Evolutionary conservation across 2,888 invertebrate genomes (phyloP).

Genomic region (Allacma fusca): DNA sequence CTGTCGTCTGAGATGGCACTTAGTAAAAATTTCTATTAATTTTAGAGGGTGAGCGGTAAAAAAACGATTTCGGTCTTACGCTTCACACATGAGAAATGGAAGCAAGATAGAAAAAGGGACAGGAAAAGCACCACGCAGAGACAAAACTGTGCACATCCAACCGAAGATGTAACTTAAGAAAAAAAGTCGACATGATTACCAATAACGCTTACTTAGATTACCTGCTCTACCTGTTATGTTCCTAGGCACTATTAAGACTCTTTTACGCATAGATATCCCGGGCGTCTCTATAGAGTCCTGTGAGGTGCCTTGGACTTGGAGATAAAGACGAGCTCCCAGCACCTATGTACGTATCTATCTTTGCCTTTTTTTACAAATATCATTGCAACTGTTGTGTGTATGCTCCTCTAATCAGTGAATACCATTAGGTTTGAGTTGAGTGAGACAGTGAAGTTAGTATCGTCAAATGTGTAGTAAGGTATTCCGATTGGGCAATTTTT

Average conservation of each 20-base stretch:
- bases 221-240: neutral
- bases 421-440: neutral
- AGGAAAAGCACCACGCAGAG: constrained; percentile 54
- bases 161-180: constrained; percentile 21
- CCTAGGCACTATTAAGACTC: too few relatives aligned
- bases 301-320: neutral
- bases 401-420: constrained; percentile 1
- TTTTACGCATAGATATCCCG: too few relatives aligned
- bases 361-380: neutral
- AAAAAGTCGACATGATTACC: constrained; percentile 40
- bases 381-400: neutral
- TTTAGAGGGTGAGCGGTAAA: neutral
- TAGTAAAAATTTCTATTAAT: neutral
- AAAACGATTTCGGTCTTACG: constrained; percentile 32
- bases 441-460: constrained; percentile 10
- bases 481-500: constrained; percentile 57
- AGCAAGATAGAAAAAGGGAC: constrained; percentile 38
- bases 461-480: constrained; percentile 34
- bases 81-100: constrained; percentile 33
- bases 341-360: neutral
- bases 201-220: constrained; percentile 19
- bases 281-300: too few relatives aligned
- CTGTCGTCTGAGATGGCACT: neutral
- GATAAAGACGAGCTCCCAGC: constrained; percentile 16
- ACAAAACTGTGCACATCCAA: constrained; percentile 44